Percentiles rank a stretch among this genome's conserved stretches.
Conservation (phyloP, 2,888 invertebrate genomes). For the Tetramorium bicarinatum region DNA sequence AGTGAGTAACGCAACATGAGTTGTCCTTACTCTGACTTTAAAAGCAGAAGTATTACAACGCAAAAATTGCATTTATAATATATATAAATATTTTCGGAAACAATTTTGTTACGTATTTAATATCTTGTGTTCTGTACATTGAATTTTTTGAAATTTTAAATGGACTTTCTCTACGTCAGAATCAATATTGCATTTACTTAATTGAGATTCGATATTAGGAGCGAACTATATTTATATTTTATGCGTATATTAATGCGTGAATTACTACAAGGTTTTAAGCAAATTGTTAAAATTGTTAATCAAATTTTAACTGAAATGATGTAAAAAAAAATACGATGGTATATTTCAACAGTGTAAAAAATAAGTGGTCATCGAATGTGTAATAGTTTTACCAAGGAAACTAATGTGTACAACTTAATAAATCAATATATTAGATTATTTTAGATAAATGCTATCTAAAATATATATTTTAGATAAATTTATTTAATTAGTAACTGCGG, state of each 20-base stretch:
- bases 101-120: conserved; percentile 64
- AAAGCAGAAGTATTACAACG: conserved; percentile 71
- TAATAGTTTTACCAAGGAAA: conserved; percentile 51
- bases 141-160: conserved; percentile 5
- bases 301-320: background rate
- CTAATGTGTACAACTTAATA: conserved; percentile 53
- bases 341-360: conserved; percentile 7
- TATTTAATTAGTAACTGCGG: conserved; percentile 64
- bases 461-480: conserved; percentile 70
- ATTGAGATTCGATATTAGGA: conserved; percentile 1
- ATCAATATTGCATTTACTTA: conserved; percentile 8
- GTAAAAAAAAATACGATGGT: background rate
- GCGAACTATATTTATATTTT: conserved; percentile 8
- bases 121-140: conserved; percentile 39
- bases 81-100: conserved; percentile 67
- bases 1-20: conserved; percentile 68
- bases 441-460: conserved; percentile 71
- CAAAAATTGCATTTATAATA: conserved; percentile 53
- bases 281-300: conserved; percentile 23
- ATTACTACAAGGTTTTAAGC: conserved; percentile 3
- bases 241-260: conserved; percentile 7
- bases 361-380: conserved; percentile 53
- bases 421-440: conserved; percentile 65
- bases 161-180: background rate
- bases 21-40: conserved; percentile 73